Base-by-base conservation (phyloP, 2,797 vertebrate genomes). In the Distichodus sexfasciatus region DNA sequence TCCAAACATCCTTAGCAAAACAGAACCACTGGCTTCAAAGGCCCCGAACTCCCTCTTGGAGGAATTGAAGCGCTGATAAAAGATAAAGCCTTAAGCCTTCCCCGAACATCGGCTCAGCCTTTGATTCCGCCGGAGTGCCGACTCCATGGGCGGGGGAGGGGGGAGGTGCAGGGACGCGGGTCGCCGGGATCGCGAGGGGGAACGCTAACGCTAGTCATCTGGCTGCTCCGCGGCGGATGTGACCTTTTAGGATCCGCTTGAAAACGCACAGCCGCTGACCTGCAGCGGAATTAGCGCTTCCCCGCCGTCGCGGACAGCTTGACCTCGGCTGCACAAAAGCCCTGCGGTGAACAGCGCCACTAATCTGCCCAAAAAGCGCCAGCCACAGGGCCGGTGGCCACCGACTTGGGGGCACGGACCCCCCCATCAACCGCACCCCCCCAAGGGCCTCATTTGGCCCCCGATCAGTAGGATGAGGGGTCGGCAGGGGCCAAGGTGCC, bases 281-380 rank as follows among this genome's bases (percentile, higher is more conserved):
- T 87, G 87, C 81, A 21, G 86, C 81, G 86, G 89, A 87, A 89
- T 90, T 89, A 90, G 86, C 82, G 84, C 81, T 85, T 87, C 86
- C 84, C 80, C 82, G 84, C 84, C 81, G 85, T 83, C 84, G 76
- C 76, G 69, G 81, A 89, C 89, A 91, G 89, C 89, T 90, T 88
- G 88, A 87, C 87, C 87, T 86, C 86, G 83, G 87, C 87, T 86
- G 80, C 87, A 87, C 87, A 88, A 88, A 90, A 87, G 61, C 80
- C 76, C 81, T 38, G 31, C 41, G 71, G 69, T 79, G 83, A 82
- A 86, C 58, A 69, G 83, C 74, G 82, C 84, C 84, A 86, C 87
- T 91, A 90, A 92, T 91, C 89, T 91, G 85, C 82, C 84, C 83
- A 87, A 89, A n/a, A n/a, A 90, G 85, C 87, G 82, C 81, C 79